A percentile compares a stretch with the other conserved stretches of the same genome.
phyloP scores from a whole-genome alignment of 2,113 vertebrate genomes.

The Fulica atra region DNA sequence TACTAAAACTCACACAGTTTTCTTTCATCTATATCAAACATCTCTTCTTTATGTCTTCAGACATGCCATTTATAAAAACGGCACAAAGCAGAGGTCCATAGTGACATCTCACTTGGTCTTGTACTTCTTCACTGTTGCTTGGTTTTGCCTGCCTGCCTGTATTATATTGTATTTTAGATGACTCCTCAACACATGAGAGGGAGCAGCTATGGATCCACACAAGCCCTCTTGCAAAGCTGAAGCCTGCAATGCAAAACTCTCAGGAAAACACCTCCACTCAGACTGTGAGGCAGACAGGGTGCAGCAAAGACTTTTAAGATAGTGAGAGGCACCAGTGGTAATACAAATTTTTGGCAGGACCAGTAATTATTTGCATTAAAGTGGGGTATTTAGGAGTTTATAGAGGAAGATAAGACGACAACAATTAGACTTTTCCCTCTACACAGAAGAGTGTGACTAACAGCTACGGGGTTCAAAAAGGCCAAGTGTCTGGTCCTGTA shows the following conservation, averaged over 20 bases:
- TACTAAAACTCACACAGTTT: neutral
- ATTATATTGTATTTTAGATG: neutral
- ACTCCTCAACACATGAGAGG: neutral
- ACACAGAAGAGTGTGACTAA: neutral
- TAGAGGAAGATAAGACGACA: neutral
- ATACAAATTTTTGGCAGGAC: neutral
- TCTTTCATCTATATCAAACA: neutral
- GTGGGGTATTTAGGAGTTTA: neutral
- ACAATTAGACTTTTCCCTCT: neutral
- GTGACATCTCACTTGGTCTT: neutral
- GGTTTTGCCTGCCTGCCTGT: neutral
- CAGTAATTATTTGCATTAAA: neutral
- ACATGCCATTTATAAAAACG: neutral
- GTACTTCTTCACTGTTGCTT: neutral
- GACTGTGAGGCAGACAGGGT: neutral
- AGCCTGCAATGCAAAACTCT: neutral
- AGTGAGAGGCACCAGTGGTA: neutral
- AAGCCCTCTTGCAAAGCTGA: neutral
- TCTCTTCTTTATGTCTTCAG: neutral
- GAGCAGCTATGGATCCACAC: neutral
- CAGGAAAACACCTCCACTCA: neutral
- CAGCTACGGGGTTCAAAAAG: neutral
- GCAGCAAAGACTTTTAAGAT: neutral
- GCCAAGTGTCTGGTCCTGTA: no score
- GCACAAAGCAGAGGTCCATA: neutral